Evolutionary conservation across 2,113 vertebrate genomes (phyloP), one percentile per base, ranked within the genome.

Genomic region (Limanda limanda): DNA sequence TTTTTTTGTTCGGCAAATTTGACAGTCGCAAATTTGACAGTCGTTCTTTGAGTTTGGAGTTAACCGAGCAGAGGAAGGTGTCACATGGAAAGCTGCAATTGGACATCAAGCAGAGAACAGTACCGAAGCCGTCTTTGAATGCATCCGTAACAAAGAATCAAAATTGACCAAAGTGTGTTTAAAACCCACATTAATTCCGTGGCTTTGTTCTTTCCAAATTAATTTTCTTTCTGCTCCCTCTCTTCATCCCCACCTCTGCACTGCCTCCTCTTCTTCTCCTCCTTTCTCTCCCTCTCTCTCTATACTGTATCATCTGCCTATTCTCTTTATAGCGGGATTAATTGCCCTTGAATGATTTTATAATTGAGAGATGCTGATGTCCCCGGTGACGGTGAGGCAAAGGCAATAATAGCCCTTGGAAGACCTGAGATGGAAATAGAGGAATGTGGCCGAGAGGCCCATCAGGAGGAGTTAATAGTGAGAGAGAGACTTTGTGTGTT

Each of bases 301-400:
- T 15, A 15, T 21, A 31, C 55, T 60, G 60, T 61, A 82, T 78
- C 59, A 55, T 68, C 80, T 70, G 47, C 27, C 67, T 78, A 74
- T 77, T 68, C 51, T 79, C 69, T 88, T 81, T 75, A 85, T 67
- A 76, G 57, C 27, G 0, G 70, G 62, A 86, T 88, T 86, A 88
- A 90, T 89, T 83, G 77, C 64, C 78, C 80, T 75, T 86, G 73
- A 87, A 88, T 83, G 21, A 84, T 82, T 86, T 87, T 68, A 76
- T 89, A 87, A 90, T 87, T 76, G 73, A 82, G 81, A 82, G 75
- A 80, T 64, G 62, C 75, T 68, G 76, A 48, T 68, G 68, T 83
- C 77, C 71, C 21, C 10, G 48, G 68, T 54, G 57, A 67, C 31
- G 1, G 27, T 1, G 20, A 78, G 61, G 27, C 69, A 60, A 79